Evolutionary conservation across 1,140 invertebrate genomes (phyloP).

Genomic region (Drosophila littoralis): DNA sequence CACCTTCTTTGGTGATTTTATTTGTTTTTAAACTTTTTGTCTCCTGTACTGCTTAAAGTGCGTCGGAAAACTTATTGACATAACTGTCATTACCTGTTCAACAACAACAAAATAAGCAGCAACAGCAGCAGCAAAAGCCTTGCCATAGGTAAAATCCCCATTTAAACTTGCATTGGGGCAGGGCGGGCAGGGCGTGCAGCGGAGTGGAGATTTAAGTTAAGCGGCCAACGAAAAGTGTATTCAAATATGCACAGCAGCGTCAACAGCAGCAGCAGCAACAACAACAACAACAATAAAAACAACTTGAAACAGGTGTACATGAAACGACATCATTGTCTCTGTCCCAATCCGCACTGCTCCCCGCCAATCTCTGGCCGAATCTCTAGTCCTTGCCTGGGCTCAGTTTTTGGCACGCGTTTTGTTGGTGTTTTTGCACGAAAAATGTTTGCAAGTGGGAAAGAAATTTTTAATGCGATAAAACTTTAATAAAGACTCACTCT

Average conservation of each 20-base stretch:
- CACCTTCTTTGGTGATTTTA: background rate
- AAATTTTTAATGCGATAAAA: constrained; percentile 83
- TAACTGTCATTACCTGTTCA: constrained; percentile 80
- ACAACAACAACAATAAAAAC: constrained; percentile 70
- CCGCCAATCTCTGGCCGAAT: constrained; percentile 31
- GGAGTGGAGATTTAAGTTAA: constrained; percentile 76
- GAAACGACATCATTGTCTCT: constrained; percentile 77
- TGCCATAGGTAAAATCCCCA: constrained; percentile 49
- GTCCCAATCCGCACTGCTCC: constrained; percentile 21
- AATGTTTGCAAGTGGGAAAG: constrained; percentile 68
- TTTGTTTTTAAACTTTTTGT: constrained; percentile 1
- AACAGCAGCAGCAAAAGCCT: constrained; percentile 34
- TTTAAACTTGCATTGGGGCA: constrained; percentile 49
- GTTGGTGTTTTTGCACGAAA: constrained; percentile 57
- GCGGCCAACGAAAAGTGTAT: constrained; percentile 80
- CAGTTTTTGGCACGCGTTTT: constrained; percentile 71
- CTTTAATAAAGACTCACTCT: constrained; percentile 78
- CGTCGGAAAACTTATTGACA: constrained; percentile 73
- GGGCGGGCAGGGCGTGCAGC: background rate
- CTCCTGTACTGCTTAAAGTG: constrained; percentile 32
- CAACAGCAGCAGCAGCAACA: constrained; percentile 38
- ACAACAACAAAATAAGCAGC: constrained; percentile 9
- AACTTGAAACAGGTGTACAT: constrained; percentile 78
- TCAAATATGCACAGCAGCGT: constrained; percentile 72
- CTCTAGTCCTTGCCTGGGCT: constrained; percentile 49